phyloP scores from a whole-genome alignment of 2,888 invertebrate genomes.

The Xylota sylvarum region DNA sequence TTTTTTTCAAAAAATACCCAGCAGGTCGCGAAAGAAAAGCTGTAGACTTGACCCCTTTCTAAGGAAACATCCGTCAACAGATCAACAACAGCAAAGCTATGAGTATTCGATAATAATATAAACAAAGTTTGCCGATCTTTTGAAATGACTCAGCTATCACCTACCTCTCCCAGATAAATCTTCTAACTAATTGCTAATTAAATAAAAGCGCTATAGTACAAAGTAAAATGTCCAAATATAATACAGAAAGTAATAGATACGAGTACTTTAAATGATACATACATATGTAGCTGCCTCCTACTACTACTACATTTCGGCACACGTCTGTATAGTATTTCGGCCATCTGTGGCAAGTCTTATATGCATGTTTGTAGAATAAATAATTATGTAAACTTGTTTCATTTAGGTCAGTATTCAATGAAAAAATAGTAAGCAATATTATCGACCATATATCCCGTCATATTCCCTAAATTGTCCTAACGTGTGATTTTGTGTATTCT shows the following conservation, averaged over 20 bases:
- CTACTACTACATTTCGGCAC: neutral
- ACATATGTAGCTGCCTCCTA: neutral
- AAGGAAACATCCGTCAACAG: too few relatives aligned
- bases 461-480: constrained; percentile 38
- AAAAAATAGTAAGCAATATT: constrained; percentile 56
- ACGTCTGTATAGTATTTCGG: neutral
- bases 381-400: constrained; percentile 69
- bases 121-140: too few relatives aligned
- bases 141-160: too few relatives aligned
- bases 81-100: too few relatives aligned
- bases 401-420: constrained; percentile 51
- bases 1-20: too few relatives aligned
- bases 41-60: too few relatives aligned
- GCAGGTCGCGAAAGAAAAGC: too few relatives aligned
- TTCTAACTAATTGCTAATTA: neutral
- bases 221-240: neutral
- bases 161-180: neutral
- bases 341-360: neutral
- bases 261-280: too few relatives aligned
- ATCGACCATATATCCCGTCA: neutral
- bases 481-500: constrained; percentile 47
- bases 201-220: constrained; percentile 2
- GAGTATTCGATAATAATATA: too few relatives aligned
- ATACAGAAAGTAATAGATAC: neutral
- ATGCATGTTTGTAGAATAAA: constrained; percentile 42